Evolutionary conservation across 2,888 invertebrate genomes (phyloP), one percentile per base, ranked within the genome.

Genomic region (Leucania comma): DNA sequence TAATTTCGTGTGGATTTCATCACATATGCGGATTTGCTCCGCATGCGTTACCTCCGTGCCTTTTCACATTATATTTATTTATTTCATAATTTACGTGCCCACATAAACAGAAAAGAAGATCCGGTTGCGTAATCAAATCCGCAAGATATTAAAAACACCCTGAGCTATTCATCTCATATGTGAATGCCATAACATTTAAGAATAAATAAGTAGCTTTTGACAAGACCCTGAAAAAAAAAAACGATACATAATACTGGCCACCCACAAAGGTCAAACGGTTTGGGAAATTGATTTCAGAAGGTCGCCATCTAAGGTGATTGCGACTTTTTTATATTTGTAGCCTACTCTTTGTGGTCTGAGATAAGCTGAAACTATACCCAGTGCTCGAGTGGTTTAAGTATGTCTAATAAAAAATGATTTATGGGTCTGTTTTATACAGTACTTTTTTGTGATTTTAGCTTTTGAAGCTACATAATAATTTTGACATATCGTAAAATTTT

Each of bases 251-350:
- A 71, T 63, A 54, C 54, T 24, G 53, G 56, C 58, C 20, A 50
- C 20, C 54, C 61, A n/a, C 50, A 73, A 64, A 73, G 76, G 72
- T 79, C 68, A 65, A 74, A 68, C 53, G 64, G 59, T 82, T 75
- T 59, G 57, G 80, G 76, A 76, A 82, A 81, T 82, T 80, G 80
- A 73, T 80, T 81, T 81, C 64, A 57, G 68, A 73, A 71, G 71
- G 76, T 71, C 61, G 61, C 61, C 26, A 61, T 63, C 58, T 26
- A n/a, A 29, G 54, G 51, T 50, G 35, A 61, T 70, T 46, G 60
- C 60, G 9, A 48, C 65, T 38, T 70, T 24, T 51, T 82, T 75
- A 82, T 75, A 48, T 70, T 63, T 67, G 53, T 57, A 56, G 48
- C 50, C 53, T 35, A 42, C 32, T 32, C n/a, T 42, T 68, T 57